These are phyloP conservation scores for Centropus unirufus DNA, from an alignment of 2,113 vertebrate genomes.

Conservation along the genomic window DNA sequence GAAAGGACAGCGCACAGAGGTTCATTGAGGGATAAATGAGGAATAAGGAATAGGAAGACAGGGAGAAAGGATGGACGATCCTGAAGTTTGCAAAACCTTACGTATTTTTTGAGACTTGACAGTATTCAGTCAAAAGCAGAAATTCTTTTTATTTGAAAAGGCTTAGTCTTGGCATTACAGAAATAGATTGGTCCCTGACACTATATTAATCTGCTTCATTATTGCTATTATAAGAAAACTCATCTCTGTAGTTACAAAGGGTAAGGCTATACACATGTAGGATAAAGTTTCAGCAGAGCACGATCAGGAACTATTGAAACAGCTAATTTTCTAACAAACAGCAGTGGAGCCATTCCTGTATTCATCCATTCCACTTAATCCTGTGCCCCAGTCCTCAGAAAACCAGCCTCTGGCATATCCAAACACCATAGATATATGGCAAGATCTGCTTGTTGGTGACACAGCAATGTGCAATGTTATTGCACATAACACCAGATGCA, in stretches of 20 bases:
- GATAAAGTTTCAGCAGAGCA: not conserved
- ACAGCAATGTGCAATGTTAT: not conserved
- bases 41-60: not conserved
- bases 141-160: constrained; percentile 12
- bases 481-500: not conserved
- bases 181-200: not conserved
- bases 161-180: not conserved
- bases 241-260: not conserved
- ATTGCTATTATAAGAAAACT: not conserved
- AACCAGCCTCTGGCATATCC: not conserved
- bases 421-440: rapidly evolving
- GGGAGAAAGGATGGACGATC: not conserved
- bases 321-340: not conserved
- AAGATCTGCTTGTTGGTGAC: not conserved
- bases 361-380: not conserved
- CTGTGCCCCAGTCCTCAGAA: not conserved
- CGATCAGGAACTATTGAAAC: not conserved
- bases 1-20: not conserved
- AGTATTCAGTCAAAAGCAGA: not conserved
- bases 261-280: not conserved
- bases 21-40: not conserved
- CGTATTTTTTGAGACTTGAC: not conserved
- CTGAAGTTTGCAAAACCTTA: not conserved
- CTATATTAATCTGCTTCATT: not conserved
- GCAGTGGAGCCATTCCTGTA: not conserved